Percentiles rank a stretch among this genome's conserved stretches.
Conservation (phyloP, 1,140 invertebrate species). For the Aporrectodea caliginosa region DNA sequence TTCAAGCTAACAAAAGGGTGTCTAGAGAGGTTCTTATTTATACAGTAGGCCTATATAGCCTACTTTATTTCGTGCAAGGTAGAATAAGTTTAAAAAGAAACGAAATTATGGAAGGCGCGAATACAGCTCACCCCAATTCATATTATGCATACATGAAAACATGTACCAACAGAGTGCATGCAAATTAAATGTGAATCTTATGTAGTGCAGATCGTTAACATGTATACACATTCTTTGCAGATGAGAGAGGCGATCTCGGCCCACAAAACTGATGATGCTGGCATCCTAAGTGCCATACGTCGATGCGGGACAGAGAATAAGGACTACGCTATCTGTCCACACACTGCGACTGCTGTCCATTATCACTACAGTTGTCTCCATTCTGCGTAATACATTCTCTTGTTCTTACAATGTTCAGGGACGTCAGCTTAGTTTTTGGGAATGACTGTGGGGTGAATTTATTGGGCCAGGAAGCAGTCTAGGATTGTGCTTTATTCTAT, state of each 20-base stretch:
- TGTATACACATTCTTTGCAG: constrained; percentile 32
- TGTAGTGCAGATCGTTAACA: not conserved
- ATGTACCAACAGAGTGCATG: not conserved
- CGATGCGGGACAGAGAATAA: constrained; percentile 49
- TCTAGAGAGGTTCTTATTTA: too few relatives aligned
- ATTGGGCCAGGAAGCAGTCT: too few relatives aligned
- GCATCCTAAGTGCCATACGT: constrained; percentile 49
- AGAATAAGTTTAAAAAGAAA: too few relatives aligned
- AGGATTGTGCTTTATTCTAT: not conserved
- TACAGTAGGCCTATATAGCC: too few relatives aligned
- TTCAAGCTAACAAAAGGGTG: too few relatives aligned
- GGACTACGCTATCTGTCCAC: constrained; percentile 57
- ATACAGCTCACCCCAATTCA: not conserved
- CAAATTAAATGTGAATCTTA: not conserved
- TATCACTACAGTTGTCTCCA: constrained; percentile 44
- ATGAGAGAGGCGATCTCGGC: constrained; percentile 40
- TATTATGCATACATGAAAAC: not conserved
- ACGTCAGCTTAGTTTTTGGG: not conserved
- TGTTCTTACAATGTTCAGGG: not conserved
- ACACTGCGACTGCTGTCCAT: constrained; percentile 56
- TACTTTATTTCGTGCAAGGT: too few relatives aligned
- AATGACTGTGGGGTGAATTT: too few relatives aligned
- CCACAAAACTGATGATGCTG: constrained; percentile 41
- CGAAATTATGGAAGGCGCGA: not conserved
- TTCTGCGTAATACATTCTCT: too few relatives aligned